These are phyloP conservation scores for Colius striatus DNA, from an alignment of 2,113 vertebrate species.

Conservation along the genomic window DNA sequence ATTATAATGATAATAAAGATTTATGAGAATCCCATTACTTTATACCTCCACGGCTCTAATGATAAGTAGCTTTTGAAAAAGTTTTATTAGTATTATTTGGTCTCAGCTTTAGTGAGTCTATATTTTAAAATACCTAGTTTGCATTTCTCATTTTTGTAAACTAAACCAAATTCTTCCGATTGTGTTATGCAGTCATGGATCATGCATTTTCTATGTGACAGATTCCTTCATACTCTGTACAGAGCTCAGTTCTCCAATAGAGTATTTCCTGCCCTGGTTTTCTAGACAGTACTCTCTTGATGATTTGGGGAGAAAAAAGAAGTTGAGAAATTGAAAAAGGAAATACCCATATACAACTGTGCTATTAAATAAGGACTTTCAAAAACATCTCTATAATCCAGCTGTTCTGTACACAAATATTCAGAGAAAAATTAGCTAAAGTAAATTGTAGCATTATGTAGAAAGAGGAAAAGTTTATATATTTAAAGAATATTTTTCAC, in stretches of 20 bases:
- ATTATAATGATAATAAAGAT: neutral
- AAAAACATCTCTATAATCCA: neutral
- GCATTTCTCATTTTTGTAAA: neutral
- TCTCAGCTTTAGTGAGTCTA: neutral
- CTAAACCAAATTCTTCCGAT: neutral
- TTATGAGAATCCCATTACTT: neutral
- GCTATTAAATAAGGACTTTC: neutral
- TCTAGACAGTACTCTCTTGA: neutral
- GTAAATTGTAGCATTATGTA: neutral
- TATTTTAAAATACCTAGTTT: neutral
- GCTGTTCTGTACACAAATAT: neutral
- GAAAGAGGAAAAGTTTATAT: neutral
- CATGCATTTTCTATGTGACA: neutral
- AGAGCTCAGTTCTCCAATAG: neutral
- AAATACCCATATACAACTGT: neutral
- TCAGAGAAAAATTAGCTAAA: neutral
- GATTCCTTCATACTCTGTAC: neutral
- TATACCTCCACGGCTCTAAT: neutral
- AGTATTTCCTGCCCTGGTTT: neutral
- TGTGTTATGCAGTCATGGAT: neutral
- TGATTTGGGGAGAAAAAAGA: neutral
- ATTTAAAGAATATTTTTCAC: neutral
- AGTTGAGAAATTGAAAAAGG: neutral
- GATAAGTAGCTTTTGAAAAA: neutral
- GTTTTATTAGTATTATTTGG: neutral